phyloP scores from a whole-genome alignment of 2,888 invertebrate genomes.

The Allygus modestus region DNA sequence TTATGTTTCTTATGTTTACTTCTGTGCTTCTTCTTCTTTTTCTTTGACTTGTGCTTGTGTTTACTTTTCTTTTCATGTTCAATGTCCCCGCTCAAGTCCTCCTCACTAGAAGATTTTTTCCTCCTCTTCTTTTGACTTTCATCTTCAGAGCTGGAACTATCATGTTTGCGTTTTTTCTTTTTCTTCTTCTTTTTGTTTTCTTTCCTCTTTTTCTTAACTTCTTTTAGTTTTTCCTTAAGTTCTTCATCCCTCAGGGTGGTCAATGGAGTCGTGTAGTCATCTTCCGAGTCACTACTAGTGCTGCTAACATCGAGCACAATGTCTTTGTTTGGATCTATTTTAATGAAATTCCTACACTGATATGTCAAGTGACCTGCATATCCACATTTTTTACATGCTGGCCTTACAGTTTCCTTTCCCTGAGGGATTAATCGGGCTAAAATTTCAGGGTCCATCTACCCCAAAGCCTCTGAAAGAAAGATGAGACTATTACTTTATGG shows the following conservation, averaged over 20 bases:
- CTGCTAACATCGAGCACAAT: slow-evolving; percentile 96
- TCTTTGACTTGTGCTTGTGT: slow-evolving; percentile 74
- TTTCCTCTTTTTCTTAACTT: slow-evolving; percentile 79
- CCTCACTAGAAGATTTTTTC: slow-evolving; percentile 64
- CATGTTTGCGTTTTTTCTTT: slow-evolving; percentile 70
- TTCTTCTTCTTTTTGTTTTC: slow-evolving; percentile 76
- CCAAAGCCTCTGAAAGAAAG: slow-evolving; percentile 5
- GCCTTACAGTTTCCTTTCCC: slow-evolving; percentile 87
- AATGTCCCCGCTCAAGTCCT: slow-evolving; percentile 65
- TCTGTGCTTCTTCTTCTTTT: slow-evolving; percentile 66
- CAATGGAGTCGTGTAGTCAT: slow-evolving; percentile 89
- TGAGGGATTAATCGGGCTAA: slow-evolving; percentile 77
- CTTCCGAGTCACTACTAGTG: slow-evolving; percentile 93
- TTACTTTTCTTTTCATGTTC: slow-evolving; percentile 72
- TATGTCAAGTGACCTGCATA: slow-evolving; percentile 97
- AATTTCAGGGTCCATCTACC: slow-evolving; percentile 75
- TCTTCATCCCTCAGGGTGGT: slow-evolving; percentile 89
- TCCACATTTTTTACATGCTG: slow-evolving; percentile 96
- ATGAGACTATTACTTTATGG: slow-evolving; percentile 1
- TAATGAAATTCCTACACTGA: slow-evolving; percentile 96
- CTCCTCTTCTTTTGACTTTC: slow-evolving; percentile 71
- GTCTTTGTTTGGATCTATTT: slow-evolving; percentile 94
- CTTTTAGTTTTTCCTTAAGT: slow-evolving; percentile 83
- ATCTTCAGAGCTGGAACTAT: slow-evolving; percentile 70
- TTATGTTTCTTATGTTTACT: slow-evolving; percentile 51